phyloP scores from a whole-genome alignment of 2,113 vertebrate species.

The Phylloscopus trochiloides region DNA sequence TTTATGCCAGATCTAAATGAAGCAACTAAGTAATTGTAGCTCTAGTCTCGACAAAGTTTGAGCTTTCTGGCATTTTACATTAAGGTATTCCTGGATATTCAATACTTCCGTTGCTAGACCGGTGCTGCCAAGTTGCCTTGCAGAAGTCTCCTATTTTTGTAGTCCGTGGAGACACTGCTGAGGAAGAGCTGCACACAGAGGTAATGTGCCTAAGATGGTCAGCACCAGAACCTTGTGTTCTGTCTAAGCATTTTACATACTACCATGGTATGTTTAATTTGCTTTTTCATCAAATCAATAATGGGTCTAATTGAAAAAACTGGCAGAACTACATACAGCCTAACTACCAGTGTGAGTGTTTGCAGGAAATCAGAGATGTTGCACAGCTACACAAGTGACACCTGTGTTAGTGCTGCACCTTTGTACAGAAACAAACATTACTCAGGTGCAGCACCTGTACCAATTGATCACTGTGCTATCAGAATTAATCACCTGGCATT shows the following conservation, averaged over 20 bases:
- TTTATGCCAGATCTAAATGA: not conserved
- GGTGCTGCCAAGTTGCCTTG: not conserved
- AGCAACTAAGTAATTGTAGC: not conserved
- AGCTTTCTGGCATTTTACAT: not conserved
- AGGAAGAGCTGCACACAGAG: not conserved
- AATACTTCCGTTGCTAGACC: not conserved
- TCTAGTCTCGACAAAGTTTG: not conserved
- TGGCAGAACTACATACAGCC: slow-evolving; percentile 69
- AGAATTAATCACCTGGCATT: slow-evolving; percentile 76
- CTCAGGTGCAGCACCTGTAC: slow-evolving; percentile 75
- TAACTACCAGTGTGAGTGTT: slow-evolving; percentile 56
- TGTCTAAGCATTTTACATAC: slow-evolving; percentile 69
- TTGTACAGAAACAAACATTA: slow-evolving; percentile 68
- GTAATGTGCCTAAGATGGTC: slow-evolving; percentile 14
- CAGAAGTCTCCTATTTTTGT: not conserved
- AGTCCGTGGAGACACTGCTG: not conserved
- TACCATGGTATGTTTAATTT: slow-evolving; percentile 76
- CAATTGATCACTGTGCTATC: slow-evolving; percentile 65
- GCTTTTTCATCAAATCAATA: slow-evolving; percentile 77
- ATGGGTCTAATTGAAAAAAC: slow-evolving; percentile 78
- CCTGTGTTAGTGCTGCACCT: slow-evolving; percentile 65
- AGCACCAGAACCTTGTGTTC: slow-evolving; percentile 64
- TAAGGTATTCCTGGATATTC: not conserved
- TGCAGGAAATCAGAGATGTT: slow-evolving; percentile 37
- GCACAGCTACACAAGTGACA: slow-evolving; percentile 38